A percentile compares a stretch with the other conserved stretches of the same genome.
phyloP scores from a whole-genome alignment of 1,140 invertebrate species.

The Halotydeus destructor region DNA sequence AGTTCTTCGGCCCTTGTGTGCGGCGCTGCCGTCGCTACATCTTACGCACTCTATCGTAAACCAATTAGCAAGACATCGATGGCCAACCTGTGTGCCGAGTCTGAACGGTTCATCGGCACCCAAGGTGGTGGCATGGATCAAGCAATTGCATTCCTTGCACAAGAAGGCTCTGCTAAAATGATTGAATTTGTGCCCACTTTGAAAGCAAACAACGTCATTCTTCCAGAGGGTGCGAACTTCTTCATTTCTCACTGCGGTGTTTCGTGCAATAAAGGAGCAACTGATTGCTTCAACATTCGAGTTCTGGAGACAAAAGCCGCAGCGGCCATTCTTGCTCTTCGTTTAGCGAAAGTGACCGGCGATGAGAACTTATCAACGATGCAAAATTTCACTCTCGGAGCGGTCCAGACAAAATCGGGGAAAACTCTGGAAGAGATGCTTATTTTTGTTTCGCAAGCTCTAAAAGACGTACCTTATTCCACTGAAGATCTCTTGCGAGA shows the following conservation, averaged over 20 bases:
- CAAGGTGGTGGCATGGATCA: constrained; percentile 99
- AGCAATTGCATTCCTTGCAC: constrained; percentile 82
- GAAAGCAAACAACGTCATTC: constrained; percentile 43
- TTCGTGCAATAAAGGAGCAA: constrained; percentile 80
- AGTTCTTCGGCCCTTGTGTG: constrained; percentile 93
- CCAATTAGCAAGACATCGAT: constrained; percentile 45
- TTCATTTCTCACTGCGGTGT: constrained; percentile 79
- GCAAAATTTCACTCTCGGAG: no score
- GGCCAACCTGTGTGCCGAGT: constrained; percentile 60
- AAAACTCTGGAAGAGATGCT: constrained; percentile 3
- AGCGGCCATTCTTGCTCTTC: constrained; percentile 30
- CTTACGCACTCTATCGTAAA: background rate
- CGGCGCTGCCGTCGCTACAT: constrained; percentile 44
- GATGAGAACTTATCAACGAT: background rate
- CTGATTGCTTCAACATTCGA: constrained; percentile 64
- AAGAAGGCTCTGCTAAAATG: constrained; percentile 55
- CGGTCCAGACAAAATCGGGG: no score
- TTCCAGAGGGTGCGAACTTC: constrained; percentile 64
- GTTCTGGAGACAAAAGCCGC: constrained; percentile 84
- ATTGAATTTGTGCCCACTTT: constrained; percentile 80
- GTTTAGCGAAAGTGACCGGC: background rate
- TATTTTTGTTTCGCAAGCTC: background rate
- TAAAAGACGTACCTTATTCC: background rate
- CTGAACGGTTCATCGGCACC: constrained; percentile 73
- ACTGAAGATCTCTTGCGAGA: background rate